Evolutionary conservation across 2,888 invertebrate species (phyloP).

Genomic region (Eilema caniola): DNA sequence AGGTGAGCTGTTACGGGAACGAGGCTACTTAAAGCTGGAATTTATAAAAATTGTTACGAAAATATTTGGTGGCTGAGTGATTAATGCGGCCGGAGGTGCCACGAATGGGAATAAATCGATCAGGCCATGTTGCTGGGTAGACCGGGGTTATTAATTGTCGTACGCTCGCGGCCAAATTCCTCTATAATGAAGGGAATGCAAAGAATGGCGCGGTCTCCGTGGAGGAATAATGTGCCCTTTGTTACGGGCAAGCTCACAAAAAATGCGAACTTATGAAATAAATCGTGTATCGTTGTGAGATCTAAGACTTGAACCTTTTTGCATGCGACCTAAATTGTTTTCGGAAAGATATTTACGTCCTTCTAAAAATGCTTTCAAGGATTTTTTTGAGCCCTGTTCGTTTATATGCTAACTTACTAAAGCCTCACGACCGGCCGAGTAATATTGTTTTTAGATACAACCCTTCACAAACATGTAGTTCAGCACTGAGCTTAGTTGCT

Average conservation of each 20-base stretch:
- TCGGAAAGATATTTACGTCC: conserved; percentile 33
- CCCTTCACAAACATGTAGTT: neutral
- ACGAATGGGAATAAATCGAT: conserved; percentile 54
- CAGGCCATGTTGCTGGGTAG: conserved; percentile 44
- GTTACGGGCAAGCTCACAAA: conserved; percentile 45
- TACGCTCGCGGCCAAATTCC: conserved; percentile 50
- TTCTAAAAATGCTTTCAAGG: conserved; percentile 3
- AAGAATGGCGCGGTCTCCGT: conserved; percentile 53
- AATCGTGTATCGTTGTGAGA: conserved; percentile 29
- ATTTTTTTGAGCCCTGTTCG: neutral
- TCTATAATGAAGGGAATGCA: conserved; percentile 55
- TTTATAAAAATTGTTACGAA: conserved; percentile 46
- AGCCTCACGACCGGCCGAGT: neutral
- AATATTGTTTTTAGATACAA: conserved; percentile 4
- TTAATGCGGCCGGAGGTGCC: conserved; percentile 50
- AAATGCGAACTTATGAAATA: conserved; percentile 18
- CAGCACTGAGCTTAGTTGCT: neutral
- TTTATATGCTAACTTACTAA: neutral
- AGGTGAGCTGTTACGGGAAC: conserved; percentile 37
- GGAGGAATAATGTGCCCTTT: conserved; percentile 49
- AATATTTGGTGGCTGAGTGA: conserved; percentile 51
- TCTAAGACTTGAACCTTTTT: conserved; percentile 29
- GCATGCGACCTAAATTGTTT: conserved; percentile 31
- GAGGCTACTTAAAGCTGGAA: conserved; percentile 37
- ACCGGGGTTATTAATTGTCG: conserved; percentile 55